Conservation (phyloP, 2,797 vertebrate genomes). For the Fringilla coelebs region DNA sequence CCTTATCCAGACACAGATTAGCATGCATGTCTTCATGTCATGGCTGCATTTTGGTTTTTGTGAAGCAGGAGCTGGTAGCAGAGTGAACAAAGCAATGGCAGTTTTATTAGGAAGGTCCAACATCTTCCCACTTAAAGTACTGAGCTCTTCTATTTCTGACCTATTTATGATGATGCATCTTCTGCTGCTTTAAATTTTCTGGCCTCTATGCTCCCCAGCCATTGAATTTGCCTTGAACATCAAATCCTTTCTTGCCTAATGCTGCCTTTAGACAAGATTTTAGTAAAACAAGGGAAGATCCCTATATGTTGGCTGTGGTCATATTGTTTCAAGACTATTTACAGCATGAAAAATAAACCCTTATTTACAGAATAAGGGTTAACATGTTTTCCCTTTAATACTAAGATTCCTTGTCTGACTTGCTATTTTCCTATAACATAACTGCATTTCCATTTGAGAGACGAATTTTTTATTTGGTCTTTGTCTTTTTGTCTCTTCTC, state of each 20-base stretch:
- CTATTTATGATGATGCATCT: background rate
- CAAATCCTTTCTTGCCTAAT: background rate
- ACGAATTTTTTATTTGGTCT: background rate
- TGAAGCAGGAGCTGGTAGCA: background rate
- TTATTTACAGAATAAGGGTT: background rate
- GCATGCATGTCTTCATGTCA: fast-evolving
- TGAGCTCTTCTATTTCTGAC: background rate
- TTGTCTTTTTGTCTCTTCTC: background rate
- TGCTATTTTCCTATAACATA: background rate
- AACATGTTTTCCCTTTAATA: background rate
- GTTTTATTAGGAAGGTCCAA: background rate
- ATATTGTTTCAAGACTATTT: background rate
- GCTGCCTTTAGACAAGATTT: background rate
- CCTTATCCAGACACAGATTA: background rate
- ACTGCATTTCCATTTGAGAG: background rate
- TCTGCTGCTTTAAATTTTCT: background rate
- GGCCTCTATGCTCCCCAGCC: background rate
- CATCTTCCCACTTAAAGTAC: background rate
- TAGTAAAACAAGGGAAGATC: background rate
- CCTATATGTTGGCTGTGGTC: background rate
- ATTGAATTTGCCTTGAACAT: background rate
- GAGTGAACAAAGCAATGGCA: background rate
- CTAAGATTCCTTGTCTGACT: background rate
- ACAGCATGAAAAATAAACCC: background rate
- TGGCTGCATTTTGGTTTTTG: background rate